Conservation (phyloP, 2,888 invertebrate species). For the Drosophila rubida region DNA sequence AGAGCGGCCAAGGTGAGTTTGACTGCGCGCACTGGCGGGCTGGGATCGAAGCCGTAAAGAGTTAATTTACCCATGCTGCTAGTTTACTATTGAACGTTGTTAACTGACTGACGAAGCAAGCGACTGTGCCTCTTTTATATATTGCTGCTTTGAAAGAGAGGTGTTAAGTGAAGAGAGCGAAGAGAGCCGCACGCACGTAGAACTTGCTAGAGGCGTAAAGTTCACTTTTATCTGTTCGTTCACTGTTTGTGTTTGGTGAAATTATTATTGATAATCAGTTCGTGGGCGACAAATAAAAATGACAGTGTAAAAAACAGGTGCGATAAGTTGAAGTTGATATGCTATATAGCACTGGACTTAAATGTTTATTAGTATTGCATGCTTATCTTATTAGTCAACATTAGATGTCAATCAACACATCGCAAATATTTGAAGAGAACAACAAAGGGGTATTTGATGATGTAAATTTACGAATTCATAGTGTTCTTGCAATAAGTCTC, state of each 20-base stretch:
- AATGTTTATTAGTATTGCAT: background rate
- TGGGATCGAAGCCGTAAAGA: conserved; percentile 79
- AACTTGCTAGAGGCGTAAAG: conserved; percentile 8
- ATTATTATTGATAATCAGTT: background rate
- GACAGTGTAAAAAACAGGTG: background rate
- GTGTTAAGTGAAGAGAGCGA: background rate
- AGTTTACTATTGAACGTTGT: background rate
- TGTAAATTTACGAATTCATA: background rate
- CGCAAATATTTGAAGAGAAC: background rate
- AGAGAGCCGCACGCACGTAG: background rate
- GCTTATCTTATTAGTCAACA: background rate
- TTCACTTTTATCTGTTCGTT: background rate
- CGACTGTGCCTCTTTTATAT: background rate
- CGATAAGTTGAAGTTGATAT: background rate
- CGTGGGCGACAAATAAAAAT: background rate
- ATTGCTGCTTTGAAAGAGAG: background rate
- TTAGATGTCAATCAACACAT: background rate
- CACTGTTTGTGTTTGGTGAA: conserved; percentile 1
- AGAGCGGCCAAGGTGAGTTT: conserved; percentile 87
- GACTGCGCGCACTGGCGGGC: conserved; percentile 88
- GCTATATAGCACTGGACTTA: background rate
- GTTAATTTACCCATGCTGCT: conserved; percentile 56
- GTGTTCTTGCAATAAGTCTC: background rate
- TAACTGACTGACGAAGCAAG: conserved; percentile 9
- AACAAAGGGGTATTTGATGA: too few species aligned